A percentile compares a stretch with the other conserved stretches of the same genome.
phyloP scores from a whole-genome alignment of 2,797 vertebrate genomes.

The Diglossa cyanea region DNA sequence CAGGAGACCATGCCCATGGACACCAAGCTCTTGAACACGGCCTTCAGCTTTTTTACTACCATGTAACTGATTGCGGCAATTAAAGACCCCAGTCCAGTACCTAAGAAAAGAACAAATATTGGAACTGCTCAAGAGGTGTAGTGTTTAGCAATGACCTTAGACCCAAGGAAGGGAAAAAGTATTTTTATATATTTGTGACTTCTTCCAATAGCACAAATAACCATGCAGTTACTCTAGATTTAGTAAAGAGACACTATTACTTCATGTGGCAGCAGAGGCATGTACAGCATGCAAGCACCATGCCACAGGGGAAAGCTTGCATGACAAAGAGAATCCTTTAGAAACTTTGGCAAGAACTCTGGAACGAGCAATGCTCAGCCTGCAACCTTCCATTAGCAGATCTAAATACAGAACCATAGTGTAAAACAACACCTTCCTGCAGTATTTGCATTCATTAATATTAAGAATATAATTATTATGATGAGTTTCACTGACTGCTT shows the following conservation, averaged over 20 bases:
- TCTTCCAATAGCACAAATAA: not conserved
- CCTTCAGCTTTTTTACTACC: not conserved
- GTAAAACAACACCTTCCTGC: conserved; percentile 37
- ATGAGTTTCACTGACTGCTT: not conserved
- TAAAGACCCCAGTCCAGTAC: not conserved
- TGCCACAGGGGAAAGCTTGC: not conserved
- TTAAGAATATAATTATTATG: not conserved
- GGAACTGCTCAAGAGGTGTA: not conserved
- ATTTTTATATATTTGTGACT: not conserved
- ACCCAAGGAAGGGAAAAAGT: not conserved
- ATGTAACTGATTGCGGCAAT: not conserved
- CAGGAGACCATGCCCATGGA: not conserved
- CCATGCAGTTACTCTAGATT: not conserved
- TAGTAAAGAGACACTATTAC: not conserved
- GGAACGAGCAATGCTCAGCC: conserved; percentile 38
- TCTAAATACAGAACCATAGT: conserved; percentile 43
- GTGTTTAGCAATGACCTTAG: not conserved
- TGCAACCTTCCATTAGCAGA: conserved; percentile 36
- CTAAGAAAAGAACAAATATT: not conserved
- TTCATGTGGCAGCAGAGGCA: not conserved
- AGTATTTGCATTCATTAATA: conserved; percentile 14
- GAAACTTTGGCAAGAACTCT: conserved; percentile 54
- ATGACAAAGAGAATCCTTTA: conserved; percentile 43
- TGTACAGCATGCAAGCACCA: not conserved
- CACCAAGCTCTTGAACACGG: rapidly evolving